Evolutionary conservation across 1,140 invertebrate genomes (phyloP).

Genomic region (Cotesia vestalis): DNA sequence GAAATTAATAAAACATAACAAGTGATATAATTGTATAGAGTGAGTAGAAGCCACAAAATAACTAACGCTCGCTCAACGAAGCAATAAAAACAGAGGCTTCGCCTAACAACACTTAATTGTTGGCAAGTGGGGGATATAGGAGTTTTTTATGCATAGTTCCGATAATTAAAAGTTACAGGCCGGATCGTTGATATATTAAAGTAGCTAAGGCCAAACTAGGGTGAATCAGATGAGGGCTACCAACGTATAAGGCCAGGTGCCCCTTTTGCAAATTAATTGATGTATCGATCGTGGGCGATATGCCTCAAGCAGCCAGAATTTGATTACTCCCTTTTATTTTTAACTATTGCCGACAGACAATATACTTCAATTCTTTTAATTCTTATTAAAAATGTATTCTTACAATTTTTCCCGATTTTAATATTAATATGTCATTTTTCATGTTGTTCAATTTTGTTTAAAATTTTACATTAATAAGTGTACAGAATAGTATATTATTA

Average conservation of each 20-base stretch:
- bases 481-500: too few relatives aligned
- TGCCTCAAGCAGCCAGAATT: not conserved
- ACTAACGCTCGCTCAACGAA: conserved; percentile 7
- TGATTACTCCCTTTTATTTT: not conserved
- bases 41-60: conserved; percentile 2
- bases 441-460: too few relatives aligned
- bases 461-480: too few relatives aligned
- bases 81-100: conserved; percentile 14
- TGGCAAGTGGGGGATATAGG: conserved; percentile 1
- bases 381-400: too few relatives aligned
- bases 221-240: conserved; percentile 6
- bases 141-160: not conserved
- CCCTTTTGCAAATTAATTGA: conserved; percentile 6
- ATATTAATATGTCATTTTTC: too few relatives aligned
- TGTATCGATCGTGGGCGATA: conserved; percentile 9
- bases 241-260: not conserved
- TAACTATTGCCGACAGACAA: too few relatives aligned
- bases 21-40: too few relatives aligned
- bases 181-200: conserved; percentile 6
- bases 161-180: conserved; percentile 18
- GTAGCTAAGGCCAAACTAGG: conserved; percentile 5
- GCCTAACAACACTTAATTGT: conserved; percentile 5
- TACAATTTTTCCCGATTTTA: too few relatives aligned
- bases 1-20: not conserved
- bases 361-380: too few relatives aligned